Evolutionary conservation across 2,113 vertebrate species (phyloP).

Genomic region (Callipepla squamata): DNA sequence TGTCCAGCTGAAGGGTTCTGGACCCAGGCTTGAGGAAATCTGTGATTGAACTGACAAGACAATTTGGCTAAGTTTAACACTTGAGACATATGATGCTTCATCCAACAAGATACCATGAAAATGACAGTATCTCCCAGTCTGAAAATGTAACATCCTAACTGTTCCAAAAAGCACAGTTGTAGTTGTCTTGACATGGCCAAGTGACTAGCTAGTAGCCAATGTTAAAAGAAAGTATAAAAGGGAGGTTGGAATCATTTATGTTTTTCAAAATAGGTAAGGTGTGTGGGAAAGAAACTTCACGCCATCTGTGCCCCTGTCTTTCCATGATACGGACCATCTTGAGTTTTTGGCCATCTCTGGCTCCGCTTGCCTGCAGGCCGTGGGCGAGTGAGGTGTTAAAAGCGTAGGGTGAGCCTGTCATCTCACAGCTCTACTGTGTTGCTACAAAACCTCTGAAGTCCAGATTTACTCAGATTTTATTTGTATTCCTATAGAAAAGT

Average conservation of each 20-base stretch:
- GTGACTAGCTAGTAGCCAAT: neutral
- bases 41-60: neutral
- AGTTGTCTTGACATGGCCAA: neutral
- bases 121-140: neutral
- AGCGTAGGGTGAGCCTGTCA: constrained; percentile 18
- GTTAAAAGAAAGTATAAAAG: neutral
- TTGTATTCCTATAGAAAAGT: constrained; percentile 12
- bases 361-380: neutral
- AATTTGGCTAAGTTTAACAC: neutral
- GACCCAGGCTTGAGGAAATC: neutral
- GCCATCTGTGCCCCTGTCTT: constrained; percentile 49
- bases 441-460: neutral
- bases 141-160: neutral
- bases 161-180: constrained; percentile 13
- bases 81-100: neutral
- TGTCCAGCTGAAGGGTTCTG: neutral
- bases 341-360: constrained; percentile 28
- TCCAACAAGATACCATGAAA: neutral
- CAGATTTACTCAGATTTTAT: neutral
- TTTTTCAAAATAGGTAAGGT: constrained; percentile 18
- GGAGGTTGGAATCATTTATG: neutral
- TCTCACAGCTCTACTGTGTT: neutral
- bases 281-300: neutral
- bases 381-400: constrained; percentile 25
- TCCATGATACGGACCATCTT: neutral